Conservation (phyloP, 1,140 invertebrate genomes). For the Halesus radiatus region DNA sequence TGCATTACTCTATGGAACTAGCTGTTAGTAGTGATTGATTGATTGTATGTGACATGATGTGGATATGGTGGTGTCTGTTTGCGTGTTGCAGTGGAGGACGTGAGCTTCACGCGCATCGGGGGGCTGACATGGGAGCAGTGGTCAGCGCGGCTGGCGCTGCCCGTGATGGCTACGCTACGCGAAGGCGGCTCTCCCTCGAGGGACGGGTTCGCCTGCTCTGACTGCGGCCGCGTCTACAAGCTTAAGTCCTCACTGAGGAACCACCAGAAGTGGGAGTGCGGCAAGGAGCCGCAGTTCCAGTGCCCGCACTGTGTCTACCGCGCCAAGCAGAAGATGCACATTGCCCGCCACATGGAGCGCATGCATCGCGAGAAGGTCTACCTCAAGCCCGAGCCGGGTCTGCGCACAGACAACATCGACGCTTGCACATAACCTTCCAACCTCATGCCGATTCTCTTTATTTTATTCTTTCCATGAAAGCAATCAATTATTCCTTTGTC, state of each 20-base stretch:
- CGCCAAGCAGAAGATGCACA: slow-evolving; percentile 89
- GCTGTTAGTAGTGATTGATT: no score
- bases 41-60: no score
- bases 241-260: slow-evolving; percentile 87
- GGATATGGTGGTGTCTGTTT: slow-evolving; percentile 14
- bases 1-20: no score
- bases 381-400: slow-evolving; percentile 66
- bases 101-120: slow-evolving; percentile 77
- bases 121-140: slow-evolving; percentile 78
- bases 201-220: slow-evolving; percentile 80
- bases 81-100: slow-evolving; percentile 71
- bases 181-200: slow-evolving; percentile 60
- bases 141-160: slow-evolving; percentile 73
- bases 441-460: background rate
- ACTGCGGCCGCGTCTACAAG: slow-evolving; percentile 87
- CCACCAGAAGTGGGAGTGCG: slow-evolving; percentile 91
- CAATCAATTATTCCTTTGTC: background rate
- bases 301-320: slow-evolving; percentile 86
- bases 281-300: slow-evolving; percentile 86
- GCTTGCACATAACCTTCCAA: slow-evolving; percentile 63
- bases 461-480: background rate
- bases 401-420: slow-evolving; percentile 69
- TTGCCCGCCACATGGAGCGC: slow-evolving; percentile 87
- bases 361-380: slow-evolving; percentile 85
- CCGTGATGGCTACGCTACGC: slow-evolving; percentile 67